phyloP scores from a whole-genome alignment of 1,140 invertebrate genomes.

The Meloidogyne chitwoodi region DNA sequence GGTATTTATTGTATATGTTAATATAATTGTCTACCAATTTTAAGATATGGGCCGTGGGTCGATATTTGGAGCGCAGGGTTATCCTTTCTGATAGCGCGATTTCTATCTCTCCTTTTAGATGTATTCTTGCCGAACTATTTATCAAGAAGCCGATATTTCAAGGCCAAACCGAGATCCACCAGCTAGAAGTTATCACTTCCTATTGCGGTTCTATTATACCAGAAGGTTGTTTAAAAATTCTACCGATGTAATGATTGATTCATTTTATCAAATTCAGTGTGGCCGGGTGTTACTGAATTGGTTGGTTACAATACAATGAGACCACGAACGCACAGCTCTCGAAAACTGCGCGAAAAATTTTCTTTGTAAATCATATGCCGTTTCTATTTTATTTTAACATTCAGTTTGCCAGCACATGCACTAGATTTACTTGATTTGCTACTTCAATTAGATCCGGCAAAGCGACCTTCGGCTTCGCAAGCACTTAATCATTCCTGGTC shows the following conservation, averaged over 20 bases:
- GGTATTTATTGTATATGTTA: slow-evolving; percentile 67
- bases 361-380: slow-evolving; percentile 66
- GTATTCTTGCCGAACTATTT: slow-evolving; percentile 96
- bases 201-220: slow-evolving; percentile 92
- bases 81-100: not conserved
- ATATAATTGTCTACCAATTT: not conserved
- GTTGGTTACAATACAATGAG: slow-evolving; percentile 86
- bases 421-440: slow-evolving; percentile 91
- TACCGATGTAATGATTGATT: not conserved
- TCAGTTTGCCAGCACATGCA: slow-evolving; percentile 76
- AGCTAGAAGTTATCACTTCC: slow-evolving; percentile 87
- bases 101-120: slow-evolving; percentile 64
- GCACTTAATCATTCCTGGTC: slow-evolving; percentile 86
- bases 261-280: slow-evolving; percentile 67
- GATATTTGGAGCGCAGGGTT: slow-evolving; percentile 98
- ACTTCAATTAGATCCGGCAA: slow-evolving; percentile 88
- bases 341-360: slow-evolving; percentile 82
- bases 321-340: slow-evolving; percentile 81
- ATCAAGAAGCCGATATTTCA: slow-evolving; percentile 91
- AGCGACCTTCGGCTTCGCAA: slow-evolving; percentile 85
- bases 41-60: slow-evolving; percentile 91
- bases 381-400: slow-evolving; percentile 22
- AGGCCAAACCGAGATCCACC: slow-evolving; percentile 85
- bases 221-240: slow-evolving; percentile 62
- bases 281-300: slow-evolving; percentile 91